Evolutionary conservation across 2,888 invertebrate genomes (phyloP), one percentile per base, ranked within the genome.

Genomic region (Calameuta filiformis): DNA sequence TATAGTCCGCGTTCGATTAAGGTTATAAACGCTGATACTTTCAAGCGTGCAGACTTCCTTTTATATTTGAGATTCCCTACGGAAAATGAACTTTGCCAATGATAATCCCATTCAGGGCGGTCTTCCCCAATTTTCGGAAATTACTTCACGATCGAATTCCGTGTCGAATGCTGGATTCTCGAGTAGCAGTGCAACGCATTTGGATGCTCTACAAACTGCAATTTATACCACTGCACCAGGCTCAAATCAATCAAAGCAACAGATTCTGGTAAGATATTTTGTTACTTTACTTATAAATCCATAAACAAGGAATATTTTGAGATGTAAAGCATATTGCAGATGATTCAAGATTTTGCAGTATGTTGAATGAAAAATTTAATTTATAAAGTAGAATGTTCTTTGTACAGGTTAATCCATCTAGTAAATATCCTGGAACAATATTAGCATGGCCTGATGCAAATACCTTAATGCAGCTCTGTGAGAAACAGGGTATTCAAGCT

Each of bases 101-200:
- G 86, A 85, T 75, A 86, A 84, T 74, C 82, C 79, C 79, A 79
- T 86, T 69, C 89, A 90, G 77, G 86, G 87, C 68, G 82, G 87
- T 30, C 83, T 91, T 73, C 91, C 91, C 15, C 91, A 90, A 77
- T 91, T 91, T 77, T 89, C 90, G 4, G 91, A 91, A 68, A 81
- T 91, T 80, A 87, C 89, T 30, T 81, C 88, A 12, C 86, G 87
- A 56, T 77, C 88, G 12, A 87, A 83, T 80, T 79, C 83, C 34
- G 82, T 84, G 11, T 77, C 87, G 6, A 82, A 77, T 35, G 79
- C 87, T 31, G 85, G 87, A 80, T 87, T 86, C 71, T 83, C 86
- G 35, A 82, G 84, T 3, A 84, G 76, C 79, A 79, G 81, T n/a
- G 77, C 75, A 37, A 79, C 73, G n/a, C 87, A 87, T n/a, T 79